phyloP scores from a whole-genome alignment of 2,113 vertebrate genomes.

The Sus scrofa region T2T-Sscrofa CM000813.6:83741001-83741500 shows the following conservation, averaged over 20 bases:
- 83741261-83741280: neutral
- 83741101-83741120: neutral
- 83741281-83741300: neutral
- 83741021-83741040: neutral
- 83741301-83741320: neutral
- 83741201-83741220: neutral
- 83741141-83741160: neutral
- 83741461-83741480: too few species aligned
- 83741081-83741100: neutral
- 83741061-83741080: too few species aligned
- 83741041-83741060: neutral
- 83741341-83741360: fast-evolving
- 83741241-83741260: neutral
- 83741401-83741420: neutral
- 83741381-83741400: neutral
- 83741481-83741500: too few species aligned
- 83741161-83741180: neutral
- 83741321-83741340: neutral
- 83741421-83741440: too few species aligned
- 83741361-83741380: neutral
- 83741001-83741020: neutral
- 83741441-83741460: too few species aligned
- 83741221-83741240: neutral
- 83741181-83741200: neutral
- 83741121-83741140: neutral